A percentile compares a stretch with the other conserved stretches of the same genome.
Evolutionary conservation across 64 coral and sea anemone species (phyloP).

Genomic region (Dendronephthya gigantea): DNA sequence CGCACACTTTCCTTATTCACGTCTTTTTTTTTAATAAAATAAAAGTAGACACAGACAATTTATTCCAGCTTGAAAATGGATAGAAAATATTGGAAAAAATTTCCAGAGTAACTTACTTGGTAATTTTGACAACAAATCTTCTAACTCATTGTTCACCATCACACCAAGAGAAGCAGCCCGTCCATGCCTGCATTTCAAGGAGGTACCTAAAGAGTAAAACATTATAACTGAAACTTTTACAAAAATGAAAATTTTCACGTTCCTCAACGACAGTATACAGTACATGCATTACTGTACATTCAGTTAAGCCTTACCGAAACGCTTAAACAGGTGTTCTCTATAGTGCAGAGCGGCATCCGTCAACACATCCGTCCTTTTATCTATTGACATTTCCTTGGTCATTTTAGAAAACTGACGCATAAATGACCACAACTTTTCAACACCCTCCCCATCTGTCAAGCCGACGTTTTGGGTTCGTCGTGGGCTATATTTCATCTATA

Average conservation of each 20-base stretch:
- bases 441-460: constrained; percentile 66
- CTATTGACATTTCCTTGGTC: constrained; percentile 50
- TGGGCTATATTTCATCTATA: constrained; percentile 58
- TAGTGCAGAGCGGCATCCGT: constrained; percentile 53
- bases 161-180: background rate
- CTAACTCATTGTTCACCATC: background rate
- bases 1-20: background rate
- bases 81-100: background rate
- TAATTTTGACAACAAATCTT: background rate
- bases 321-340: constrained; percentile 32
- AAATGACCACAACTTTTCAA: constrained; percentile 63
- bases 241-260: no score
- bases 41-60: no score
- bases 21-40: background rate
- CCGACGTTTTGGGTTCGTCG: constrained; percentile 34
- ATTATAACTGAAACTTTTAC: background rate
- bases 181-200: background rate
- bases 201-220: background rate
- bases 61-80: background rate
- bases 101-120: background rate
- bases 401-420: constrained; percentile 42
- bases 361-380: constrained; percentile 58
- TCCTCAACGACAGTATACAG: no score
- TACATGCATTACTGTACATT: no score
- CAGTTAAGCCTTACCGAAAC: constrained; percentile 48